Evolutionary conservation across 2,888 invertebrate genomes (phyloP).

Genomic region (Drosophila buzzatii): DNA sequence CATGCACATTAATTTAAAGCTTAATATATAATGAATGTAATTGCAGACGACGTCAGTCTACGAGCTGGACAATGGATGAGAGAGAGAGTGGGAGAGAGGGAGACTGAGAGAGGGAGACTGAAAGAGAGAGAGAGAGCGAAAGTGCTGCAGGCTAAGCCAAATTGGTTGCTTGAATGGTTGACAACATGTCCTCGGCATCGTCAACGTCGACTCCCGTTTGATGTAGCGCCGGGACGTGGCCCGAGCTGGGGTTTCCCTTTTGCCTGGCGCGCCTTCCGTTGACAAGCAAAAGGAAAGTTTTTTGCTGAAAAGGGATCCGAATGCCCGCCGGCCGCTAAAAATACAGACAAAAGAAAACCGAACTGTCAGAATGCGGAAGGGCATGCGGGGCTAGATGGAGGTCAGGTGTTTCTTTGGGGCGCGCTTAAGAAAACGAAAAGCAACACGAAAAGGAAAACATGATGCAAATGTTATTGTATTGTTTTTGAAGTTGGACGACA

Average conservation of each 20-base stretch:
- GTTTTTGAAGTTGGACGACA: slow-evolving; percentile 57
- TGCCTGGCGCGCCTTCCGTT: slow-evolving; percentile 53
- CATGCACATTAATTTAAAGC: slow-evolving; percentile 55
- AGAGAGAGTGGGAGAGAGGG: not conserved
- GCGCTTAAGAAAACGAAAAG: slow-evolving; percentile 23
- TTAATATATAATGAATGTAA: slow-evolving; percentile 50
- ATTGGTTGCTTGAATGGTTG: slow-evolving; percentile 64
- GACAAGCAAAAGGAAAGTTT: slow-evolving; percentile 62
- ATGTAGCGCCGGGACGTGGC: slow-evolving; percentile 37
- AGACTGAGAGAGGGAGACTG: not conserved
- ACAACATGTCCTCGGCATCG: slow-evolving; percentile 59
- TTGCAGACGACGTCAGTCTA: slow-evolving; percentile 27
- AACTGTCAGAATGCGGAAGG: not conserved
- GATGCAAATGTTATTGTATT: slow-evolving; percentile 62
- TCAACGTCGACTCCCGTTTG: slow-evolving; percentile 47
- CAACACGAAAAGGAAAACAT: slow-evolving; percentile 51
- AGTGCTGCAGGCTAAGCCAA: slow-evolving; percentile 35
- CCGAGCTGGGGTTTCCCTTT: slow-evolving; percentile 48
- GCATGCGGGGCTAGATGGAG: slow-evolving; percentile 2
- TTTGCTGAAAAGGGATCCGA: slow-evolving; percentile 53
- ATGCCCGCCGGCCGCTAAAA: slow-evolving; percentile 57
- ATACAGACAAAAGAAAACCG: slow-evolving; percentile 56
- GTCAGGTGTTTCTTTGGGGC: slow-evolving; percentile 28
- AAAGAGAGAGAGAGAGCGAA: not conserved
- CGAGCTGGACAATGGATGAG: slow-evolving; percentile 31